A percentile compares a stretch with the other conserved stretches of the same genome.
Evolutionary conservation across 2,797 vertebrate genomes (phyloP).

Genomic region (Dallia pectoralis): DNA sequence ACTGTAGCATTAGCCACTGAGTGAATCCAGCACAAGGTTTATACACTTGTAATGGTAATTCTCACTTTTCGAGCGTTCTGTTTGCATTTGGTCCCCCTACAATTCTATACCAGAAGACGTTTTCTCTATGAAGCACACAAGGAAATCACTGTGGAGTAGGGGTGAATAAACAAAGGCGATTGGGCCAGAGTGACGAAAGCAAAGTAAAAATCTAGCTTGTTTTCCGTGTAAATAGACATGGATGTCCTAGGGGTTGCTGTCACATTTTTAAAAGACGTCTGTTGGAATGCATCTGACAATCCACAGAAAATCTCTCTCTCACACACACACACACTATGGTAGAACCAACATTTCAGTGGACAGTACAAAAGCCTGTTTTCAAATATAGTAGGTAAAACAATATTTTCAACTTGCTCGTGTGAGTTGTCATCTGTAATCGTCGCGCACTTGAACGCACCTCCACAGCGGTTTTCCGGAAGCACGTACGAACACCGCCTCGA

Average conservation of each 20-base stretch:
- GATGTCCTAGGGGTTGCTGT: not conserved
- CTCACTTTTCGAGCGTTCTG: not conserved
- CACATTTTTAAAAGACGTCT: not conserved
- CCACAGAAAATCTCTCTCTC: not conserved
- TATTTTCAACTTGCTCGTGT: not conserved
- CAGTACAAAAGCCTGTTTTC: too few species aligned
- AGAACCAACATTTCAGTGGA: too few species aligned
- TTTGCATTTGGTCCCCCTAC: not conserved
- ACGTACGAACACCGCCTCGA: not conserved
- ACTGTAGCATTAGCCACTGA: not conserved
- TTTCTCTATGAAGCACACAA: not conserved
- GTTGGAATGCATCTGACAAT: not conserved
- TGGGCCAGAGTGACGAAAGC: not conserved
- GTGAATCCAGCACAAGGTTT: not conserved
- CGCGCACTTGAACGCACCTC: not conserved
- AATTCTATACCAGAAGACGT: not conserved
- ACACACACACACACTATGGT: not conserved
- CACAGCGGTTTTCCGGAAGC: not conserved
- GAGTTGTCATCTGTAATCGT: not conserved
- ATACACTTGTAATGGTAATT: not conserved
- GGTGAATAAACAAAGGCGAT: not conserved
- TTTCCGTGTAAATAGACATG: not conserved
- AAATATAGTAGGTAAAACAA: not conserved
- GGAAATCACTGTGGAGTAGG: not conserved
- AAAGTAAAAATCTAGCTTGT: not conserved